phyloP scores from a whole-genome alignment of 2,797 vertebrate genomes.

The Crax fasciolata region DNA sequence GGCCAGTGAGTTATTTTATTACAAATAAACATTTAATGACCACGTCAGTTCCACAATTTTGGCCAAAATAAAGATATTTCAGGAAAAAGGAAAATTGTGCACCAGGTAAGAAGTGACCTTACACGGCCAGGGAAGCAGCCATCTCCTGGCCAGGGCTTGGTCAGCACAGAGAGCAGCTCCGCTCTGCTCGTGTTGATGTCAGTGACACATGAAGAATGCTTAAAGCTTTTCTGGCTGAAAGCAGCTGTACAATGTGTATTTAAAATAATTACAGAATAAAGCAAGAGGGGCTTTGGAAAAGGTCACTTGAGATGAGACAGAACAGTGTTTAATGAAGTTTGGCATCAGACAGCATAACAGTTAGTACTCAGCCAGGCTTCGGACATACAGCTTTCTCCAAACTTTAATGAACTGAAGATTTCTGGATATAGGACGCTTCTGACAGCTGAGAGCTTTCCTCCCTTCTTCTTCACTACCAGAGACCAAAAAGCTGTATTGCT shows the following conservation, averaged over 20 bases:
- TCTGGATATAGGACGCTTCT: background rate
- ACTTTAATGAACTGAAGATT: background rate
- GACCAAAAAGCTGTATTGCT: background rate
- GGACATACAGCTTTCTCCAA: background rate
- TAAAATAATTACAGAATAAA: background rate
- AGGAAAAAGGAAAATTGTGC: background rate
- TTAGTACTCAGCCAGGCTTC: background rate
- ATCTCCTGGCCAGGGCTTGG: fast-evolving
- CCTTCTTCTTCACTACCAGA: background rate
- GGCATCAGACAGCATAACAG: background rate
- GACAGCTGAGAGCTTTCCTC: background rate
- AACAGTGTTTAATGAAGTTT: background rate
- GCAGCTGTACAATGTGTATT: background rate
- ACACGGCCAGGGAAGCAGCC: background rate
- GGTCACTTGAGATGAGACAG: background rate
- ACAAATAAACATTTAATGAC: slow-evolving; percentile 25
- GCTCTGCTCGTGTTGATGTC: fast-evolving
- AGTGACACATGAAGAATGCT: fast-evolving
- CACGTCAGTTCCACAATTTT: background rate
- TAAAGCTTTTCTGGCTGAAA: background rate
- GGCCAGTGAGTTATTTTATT: background rate
- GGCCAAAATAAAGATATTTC: background rate
- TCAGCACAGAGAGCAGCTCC: background rate
- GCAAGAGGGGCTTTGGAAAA: background rate
- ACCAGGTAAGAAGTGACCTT: background rate